A percentile compares a stretch with the other conserved stretches of the same genome.
Conservation (phyloP, 1,140 invertebrate genomes). For the Trinorchestia longiramus region DNA sequence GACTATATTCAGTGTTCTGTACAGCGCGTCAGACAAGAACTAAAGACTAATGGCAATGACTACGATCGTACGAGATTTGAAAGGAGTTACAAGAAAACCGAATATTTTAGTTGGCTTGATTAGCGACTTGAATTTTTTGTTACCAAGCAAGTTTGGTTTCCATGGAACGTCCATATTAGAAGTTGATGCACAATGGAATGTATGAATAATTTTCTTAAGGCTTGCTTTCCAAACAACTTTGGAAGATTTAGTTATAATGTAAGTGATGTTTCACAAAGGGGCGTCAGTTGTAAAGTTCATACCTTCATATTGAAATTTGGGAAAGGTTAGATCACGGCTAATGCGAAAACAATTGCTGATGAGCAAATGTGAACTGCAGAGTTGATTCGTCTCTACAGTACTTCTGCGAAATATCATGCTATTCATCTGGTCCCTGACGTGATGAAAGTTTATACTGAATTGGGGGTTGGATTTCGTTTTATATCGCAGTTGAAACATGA, state of each 20-base stretch:
- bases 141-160: background rate
- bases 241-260: no score
- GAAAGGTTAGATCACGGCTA: background rate
- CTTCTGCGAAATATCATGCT: background rate
- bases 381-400: background rate
- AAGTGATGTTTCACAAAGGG: no score
- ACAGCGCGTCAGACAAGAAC: no score
- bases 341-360: background rate
- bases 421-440: background rate
- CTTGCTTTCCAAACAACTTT: no score
- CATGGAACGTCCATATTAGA: background rate
- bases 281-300: no score
- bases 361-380: background rate
- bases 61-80: no score
- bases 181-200: background rate
- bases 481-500: background rate
- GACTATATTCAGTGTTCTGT: background rate
- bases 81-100: no score
- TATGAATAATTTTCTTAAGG: background rate
- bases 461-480: background rate
- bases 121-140: background rate
- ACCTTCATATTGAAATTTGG: no score
- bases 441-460: background rate
- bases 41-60: no score
- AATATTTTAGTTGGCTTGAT: no score